Evolutionary conservation across 1,140 invertebrate species (phyloP), one percentile per base, ranked within the genome.

Genomic region (Lasioglossum baleicum): DNA sequence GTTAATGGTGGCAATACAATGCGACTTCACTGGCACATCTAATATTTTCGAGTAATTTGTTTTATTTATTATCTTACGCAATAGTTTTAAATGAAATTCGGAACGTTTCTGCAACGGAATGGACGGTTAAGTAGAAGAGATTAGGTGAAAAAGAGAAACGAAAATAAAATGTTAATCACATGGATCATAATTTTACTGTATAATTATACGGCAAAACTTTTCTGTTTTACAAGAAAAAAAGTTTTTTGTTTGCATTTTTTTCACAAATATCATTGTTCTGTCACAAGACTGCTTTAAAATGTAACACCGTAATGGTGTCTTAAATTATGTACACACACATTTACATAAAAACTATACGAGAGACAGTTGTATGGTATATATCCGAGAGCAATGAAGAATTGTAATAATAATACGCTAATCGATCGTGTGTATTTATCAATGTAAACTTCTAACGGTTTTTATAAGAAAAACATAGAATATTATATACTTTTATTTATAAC

Each of bases 1-100:
- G 82, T 87, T 89, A 88, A 84, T 83, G 84, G 79, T 90, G 89
- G 85, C 90, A 89, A 82, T 86, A 88, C 26, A 90, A 89, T 81
- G 87, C 89, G 74, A 87, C 90, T 22, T 90, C 88, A 66, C 88
- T 91, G 71, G 90, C 89, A 75, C 90, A 90, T 89, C 90, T 82
- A 84, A 75, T 48, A 67, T 73, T 82, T 51, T 65, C 40, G 70
- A 69, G 20, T 70, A 81, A 81, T 76, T 77, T 73, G 80, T 75
- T 82, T 84, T 84, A 84, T 77, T 85, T 80, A 81, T 80, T 84
- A 72, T 40, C 20, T 71, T 40, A 63, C 51, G 61, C 22, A 56
- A 44, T 85, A 81, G 67, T 84, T 67, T 75, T 73, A 58, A 58
- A 71, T 56, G n/a, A 44, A 35, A 56, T 75, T 68, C 7, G 6